phyloP scores from a whole-genome alignment of 2,797 vertebrate genomes.

The Cossypha caffra region DNA sequence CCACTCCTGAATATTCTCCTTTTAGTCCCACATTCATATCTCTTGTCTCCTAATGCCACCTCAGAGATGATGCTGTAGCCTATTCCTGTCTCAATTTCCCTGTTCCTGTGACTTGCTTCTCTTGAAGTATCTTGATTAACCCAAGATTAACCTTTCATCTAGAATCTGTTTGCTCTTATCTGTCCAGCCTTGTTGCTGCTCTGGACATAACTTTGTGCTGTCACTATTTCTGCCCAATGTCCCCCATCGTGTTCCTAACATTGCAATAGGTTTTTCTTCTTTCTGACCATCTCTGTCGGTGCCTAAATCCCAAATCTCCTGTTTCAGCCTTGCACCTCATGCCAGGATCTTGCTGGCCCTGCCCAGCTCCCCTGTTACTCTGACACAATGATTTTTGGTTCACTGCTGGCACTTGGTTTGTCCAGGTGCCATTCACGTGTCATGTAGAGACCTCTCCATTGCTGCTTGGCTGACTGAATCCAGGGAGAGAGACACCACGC shows the following conservation, averaged over 20 bases:
- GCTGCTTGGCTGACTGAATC: neutral
- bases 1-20: neutral
- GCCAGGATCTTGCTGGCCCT: neutral
- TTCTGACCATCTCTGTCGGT: neutral
- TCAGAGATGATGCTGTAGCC: neutral
- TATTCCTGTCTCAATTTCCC: neutral
- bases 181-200: neutral
- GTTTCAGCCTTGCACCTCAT: neutral
- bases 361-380: neutral
- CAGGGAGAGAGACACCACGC: neutral
- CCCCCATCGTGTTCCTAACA: rapidly evolving
- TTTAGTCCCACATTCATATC: rapidly evolving
- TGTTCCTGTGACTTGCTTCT: neutral
- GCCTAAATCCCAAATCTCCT: neutral
- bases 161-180: neutral
- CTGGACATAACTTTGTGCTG: neutral
- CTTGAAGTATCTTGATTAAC: neutral
- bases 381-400: neutral
- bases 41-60: neutral
- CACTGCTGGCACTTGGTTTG: neutral
- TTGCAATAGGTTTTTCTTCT: neutral
- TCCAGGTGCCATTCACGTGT: neutral
- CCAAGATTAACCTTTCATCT: neutral
- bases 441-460: neutral
- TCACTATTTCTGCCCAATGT: neutral